Evolutionary conservation across 2,113 vertebrate genomes (phyloP).

Genomic region (Taxidea taxus): DNA sequence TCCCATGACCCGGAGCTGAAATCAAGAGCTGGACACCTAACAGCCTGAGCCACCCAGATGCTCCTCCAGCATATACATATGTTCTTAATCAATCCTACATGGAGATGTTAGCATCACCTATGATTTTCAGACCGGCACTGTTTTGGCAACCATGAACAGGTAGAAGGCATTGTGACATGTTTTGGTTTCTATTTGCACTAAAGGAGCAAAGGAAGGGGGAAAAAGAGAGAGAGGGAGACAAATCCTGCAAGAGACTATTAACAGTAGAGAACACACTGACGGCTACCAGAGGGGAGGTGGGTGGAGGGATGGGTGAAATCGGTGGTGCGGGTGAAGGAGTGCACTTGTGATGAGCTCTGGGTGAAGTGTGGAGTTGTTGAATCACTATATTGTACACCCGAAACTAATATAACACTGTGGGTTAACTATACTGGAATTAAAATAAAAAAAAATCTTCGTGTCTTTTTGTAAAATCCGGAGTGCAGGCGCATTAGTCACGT

Average conservation of each 20-base stretch:
- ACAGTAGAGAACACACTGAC: neutral
- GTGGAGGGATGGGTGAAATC: neutral
- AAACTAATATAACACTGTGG: neutral
- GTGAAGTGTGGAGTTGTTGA: neutral
- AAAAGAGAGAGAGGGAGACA: neutral
- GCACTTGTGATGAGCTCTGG: neutral
- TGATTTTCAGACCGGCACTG: neutral
- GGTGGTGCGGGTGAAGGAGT: neutral
- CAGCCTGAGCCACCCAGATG: neutral
- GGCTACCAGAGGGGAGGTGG: neutral
- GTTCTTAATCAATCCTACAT: neutral
- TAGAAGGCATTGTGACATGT: neutral
- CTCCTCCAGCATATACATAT: neutral
- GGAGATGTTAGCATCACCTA: neutral
- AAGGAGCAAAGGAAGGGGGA: neutral
- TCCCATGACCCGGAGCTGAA: neutral
- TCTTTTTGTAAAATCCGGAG: neutral
- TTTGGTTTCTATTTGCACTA: neutral
- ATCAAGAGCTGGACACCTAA: neutral
- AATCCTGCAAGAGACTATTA: neutral
- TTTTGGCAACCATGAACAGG: neutral
- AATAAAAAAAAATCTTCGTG: neutral
- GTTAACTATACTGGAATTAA: neutral
- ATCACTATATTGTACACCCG: neutral
- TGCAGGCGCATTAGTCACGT: neutral